Base-by-base conservation (phyloP, 2,888 invertebrate species). In the Endomychus coccineus region DNA sequence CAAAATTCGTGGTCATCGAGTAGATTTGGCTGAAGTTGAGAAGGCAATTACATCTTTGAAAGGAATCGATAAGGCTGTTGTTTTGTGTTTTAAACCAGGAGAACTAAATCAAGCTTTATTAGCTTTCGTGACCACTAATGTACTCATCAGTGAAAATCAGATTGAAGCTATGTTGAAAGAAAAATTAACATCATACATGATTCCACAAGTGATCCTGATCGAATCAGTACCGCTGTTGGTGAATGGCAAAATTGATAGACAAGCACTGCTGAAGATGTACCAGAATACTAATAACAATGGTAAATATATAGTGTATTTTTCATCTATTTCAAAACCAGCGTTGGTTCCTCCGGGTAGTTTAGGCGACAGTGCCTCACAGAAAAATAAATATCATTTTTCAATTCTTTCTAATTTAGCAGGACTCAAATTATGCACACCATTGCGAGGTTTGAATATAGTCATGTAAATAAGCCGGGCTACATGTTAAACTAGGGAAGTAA, bases 221-320 rank as follows among this genome's bases (percentile, higher is more conserved):
- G 81, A 86, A 12, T 73, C 62, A n/a, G 73, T 91, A 34, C 90
- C 90, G 0, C 65, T 86, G 15, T 68, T 89, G 16, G 84, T 87
- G 0, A 91, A 90, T 58, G 91, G 90, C 0, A 91, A 91, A 68
- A 81, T 82, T 4, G 90, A 91, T 62, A 70, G 90, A 19, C 88
- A 90, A 56, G 68, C 77, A 0, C 62, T 91, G 17, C 63, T 90
- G 33, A 80, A 79, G 54, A 74, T 74, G 58, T 89, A 85, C 52
- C 81, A 84, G 58, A 77, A 75, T 36, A 75, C 77, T 0, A 80
- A 79, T 44, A 80, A 80, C 49, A 80, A 76, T 45, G 74, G 78
- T 78, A 59, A 68, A 64, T 16, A 15, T 34, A 7, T 31, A 12
- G 5, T n/a, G n/a, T n/a, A n/a, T n/a, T n/a, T n/a, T n/a, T n/a